Evolutionary conservation across 1,140 invertebrate genomes (phyloP).

Genomic region (Psix sp.): DNA sequence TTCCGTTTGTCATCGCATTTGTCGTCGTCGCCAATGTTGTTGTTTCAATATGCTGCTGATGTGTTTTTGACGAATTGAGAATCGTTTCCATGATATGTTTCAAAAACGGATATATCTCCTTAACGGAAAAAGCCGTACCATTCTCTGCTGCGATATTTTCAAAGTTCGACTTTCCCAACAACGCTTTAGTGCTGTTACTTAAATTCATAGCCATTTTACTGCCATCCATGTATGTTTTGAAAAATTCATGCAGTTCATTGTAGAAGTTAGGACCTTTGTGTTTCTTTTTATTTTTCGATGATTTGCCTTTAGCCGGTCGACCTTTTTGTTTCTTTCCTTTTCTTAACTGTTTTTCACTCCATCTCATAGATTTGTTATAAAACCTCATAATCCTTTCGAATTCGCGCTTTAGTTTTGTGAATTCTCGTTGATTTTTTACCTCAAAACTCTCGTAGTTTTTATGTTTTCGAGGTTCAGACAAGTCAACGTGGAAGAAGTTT

Average conservation of each 20-base stretch:
- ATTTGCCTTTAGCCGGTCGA: constrained; percentile 42
- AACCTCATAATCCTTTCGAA: constrained; percentile 74
- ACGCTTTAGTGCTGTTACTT: constrained; percentile 68
- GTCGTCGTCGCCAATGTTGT: constrained; percentile 15
- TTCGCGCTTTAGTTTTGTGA: constrained; percentile 71
- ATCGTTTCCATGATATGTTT: constrained; percentile 77
- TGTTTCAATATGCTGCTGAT: constrained; percentile 37
- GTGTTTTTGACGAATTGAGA: constrained; percentile 64
- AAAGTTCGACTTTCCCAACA: constrained; percentile 71
- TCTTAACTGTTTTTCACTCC: constrained; percentile 72
- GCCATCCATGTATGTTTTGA: constrained; percentile 73
- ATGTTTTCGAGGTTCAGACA: constrained; percentile 67
- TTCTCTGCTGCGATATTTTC: constrained; percentile 71
- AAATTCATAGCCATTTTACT: constrained; percentile 66
- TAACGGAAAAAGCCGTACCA: constrained; percentile 70
- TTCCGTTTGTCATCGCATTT: constrained; percentile 13
- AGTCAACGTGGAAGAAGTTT: constrained; percentile 74
- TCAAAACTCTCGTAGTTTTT: constrained; percentile 66
- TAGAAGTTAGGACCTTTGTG: constrained; percentile 68
- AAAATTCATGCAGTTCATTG: constrained; percentile 74
- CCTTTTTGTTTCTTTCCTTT: constrained; percentile 67
- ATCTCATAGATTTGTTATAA: constrained; percentile 73
- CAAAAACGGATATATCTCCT: constrained; percentile 75
- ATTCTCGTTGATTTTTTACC: constrained; percentile 71
- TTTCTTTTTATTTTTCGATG: constrained; percentile 62